phyloP scores from a whole-genome alignment of 2,888 invertebrate genomes.

The Polylopha cassiicola region DNA sequence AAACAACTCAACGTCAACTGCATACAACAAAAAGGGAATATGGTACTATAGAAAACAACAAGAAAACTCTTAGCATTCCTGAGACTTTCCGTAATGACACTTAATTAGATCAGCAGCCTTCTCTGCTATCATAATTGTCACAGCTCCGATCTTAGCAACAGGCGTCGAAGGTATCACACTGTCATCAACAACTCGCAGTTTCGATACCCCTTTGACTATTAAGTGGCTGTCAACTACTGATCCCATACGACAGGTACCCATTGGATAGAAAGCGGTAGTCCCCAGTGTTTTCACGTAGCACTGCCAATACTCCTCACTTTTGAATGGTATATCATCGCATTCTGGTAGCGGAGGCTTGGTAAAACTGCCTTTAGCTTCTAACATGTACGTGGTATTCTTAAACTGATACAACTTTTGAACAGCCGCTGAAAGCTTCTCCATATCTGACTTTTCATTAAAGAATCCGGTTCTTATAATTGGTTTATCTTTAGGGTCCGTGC shows the following conservation, averaged over 20 bases:
- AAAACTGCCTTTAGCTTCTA: not conserved
- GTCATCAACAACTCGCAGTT: slow-evolving; percentile 15
- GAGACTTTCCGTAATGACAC: slow-evolving; percentile 1
- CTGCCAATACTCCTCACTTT: slow-evolving; percentile 11
- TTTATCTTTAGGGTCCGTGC: slow-evolving; percentile 23
- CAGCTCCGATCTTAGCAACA: not conserved
- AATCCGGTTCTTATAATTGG: slow-evolving; percentile 78
- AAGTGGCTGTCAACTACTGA: slow-evolving; percentile 7
- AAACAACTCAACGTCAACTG: too few species aligned
- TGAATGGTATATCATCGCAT: slow-evolving; percentile 5
- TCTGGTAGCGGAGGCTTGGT: slow-evolving; percentile 3
- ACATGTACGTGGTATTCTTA: slow-evolving; percentile 5
- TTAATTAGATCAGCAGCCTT: slow-evolving; percentile 14
- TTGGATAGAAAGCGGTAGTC: slow-evolving; percentile 2
- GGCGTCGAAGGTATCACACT: slow-evolving; percentile 14
- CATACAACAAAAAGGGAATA: too few species aligned
- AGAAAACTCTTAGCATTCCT: not conserved
- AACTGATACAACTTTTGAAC: slow-evolving; percentile 28
- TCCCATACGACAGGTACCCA: slow-evolving; percentile 15
- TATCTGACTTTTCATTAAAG: slow-evolving; percentile 66
- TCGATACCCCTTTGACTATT: slow-evolving; percentile 6
- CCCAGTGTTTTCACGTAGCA: slow-evolving; percentile 11
- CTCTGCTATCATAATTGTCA: slow-evolving; percentile 14
- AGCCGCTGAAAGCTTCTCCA: slow-evolving; percentile 46
- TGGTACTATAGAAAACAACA: too few species aligned